Conservation (phyloP, 2,797 vertebrate genomes). For the Clarias fuscus region DNA sequence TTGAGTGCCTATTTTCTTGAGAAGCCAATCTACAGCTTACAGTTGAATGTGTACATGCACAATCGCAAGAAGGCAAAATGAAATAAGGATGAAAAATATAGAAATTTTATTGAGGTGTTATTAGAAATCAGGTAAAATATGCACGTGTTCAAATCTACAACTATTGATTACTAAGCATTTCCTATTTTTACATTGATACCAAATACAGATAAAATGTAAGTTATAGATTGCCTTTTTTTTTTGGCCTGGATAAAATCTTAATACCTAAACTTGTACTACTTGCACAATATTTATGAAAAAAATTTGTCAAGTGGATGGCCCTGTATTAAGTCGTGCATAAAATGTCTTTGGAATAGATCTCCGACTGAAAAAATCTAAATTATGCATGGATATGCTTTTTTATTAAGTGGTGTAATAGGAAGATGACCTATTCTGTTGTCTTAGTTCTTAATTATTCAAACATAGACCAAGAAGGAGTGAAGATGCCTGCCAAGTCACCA, state of each 20-base stretch:
- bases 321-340: not conserved
- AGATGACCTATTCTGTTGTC: not conserved
- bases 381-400: not conserved
- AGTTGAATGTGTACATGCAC: not conserved
- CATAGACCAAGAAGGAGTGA: slow-evolving; percentile 13
- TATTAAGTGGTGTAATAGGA: not conserved
- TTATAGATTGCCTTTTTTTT: not conserved
- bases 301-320: not conserved
- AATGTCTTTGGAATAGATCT: not conserved
- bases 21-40: not conserved
- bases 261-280: not conserved
- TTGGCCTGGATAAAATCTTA: not conserved
- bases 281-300: not conserved
- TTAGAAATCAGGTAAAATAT: not conserved
- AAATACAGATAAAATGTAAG: not conserved
- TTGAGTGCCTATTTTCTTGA: not conserved
- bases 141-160: not conserved
- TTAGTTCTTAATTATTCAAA: not conserved
- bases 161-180: not conserved
- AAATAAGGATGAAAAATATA: not conserved
- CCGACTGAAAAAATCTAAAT: not conserved
- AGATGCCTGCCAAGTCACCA: too few relatives aligned
- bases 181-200: not conserved
- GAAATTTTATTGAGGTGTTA: not conserved
- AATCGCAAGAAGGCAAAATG: not conserved